These are phyloP conservation scores for Aeoliscus strigatus DNA, from an alignment of 2,797 vertebrate species.

Conservation along the genomic window DNA sequence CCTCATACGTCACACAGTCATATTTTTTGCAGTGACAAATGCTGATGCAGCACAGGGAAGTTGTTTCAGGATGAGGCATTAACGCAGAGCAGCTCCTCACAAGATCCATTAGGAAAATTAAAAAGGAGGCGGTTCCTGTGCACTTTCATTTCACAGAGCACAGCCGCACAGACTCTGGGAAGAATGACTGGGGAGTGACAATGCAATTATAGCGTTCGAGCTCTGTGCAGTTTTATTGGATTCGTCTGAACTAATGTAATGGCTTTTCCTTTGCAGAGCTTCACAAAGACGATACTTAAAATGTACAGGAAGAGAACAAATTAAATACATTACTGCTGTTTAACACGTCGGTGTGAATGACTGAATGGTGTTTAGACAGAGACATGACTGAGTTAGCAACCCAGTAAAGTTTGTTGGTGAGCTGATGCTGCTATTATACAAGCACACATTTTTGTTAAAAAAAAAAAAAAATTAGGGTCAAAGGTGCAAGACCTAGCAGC, in stretches of 20 bases:
- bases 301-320: constrained; percentile 10
- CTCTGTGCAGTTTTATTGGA: constrained; percentile 51
- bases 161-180: constrained; percentile 44
- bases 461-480: not conserved
- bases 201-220: constrained; percentile 54
- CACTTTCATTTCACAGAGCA: constrained; percentile 58
- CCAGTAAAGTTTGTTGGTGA: no score
- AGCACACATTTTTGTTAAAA: no score
- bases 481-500: not conserved
- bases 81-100: constrained; percentile 48
- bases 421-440: no score
- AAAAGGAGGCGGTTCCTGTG: constrained; percentile 58
- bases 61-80: constrained; percentile 51
- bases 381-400: no score
- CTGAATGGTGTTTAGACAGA: no score
- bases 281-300: constrained; percentile 18
- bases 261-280: constrained; percentile 27
- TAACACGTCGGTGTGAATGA: constrained; percentile 22
- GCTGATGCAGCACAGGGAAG: constrained; percentile 63
- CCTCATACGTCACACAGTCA: constrained; percentile 47
- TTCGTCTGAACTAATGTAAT: constrained; percentile 51
- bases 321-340: constrained; percentile 25
- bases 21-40: constrained; percentile 42
- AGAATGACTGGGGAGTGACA: constrained; percentile 58
- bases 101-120: constrained; percentile 77